Conservation (phyloP, 2,888 invertebrate genomes). For the Lycophotia porphyrea region DNA sequence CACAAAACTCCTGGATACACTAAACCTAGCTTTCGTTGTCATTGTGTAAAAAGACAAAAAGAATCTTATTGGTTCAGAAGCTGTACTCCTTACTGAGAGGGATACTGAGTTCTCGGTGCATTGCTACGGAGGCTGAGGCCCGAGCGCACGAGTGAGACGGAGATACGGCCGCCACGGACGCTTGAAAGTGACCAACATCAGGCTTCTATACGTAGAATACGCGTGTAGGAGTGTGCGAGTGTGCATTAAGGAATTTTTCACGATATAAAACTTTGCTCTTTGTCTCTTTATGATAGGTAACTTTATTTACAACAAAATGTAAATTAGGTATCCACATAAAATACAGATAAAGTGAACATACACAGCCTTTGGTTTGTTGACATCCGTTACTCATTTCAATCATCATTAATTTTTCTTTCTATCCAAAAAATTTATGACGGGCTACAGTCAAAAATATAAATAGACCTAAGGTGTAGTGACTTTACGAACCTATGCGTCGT, state of each 20-base stretch:
- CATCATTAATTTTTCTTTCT: background rate
- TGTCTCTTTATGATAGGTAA: constrained; percentile 47
- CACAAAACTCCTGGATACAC: constrained; percentile 25
- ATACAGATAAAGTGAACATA: constrained; percentile 14
- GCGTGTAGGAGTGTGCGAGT: constrained; percentile 56
- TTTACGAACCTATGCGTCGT: background rate
- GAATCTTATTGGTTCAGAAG: constrained; percentile 77
- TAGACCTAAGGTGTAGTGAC: background rate
- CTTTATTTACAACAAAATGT: constrained; percentile 22
- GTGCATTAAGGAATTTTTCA: constrained; percentile 71
- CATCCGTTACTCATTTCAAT: background rate
- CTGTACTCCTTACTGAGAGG: constrained; percentile 75
- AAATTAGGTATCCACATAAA: background rate
- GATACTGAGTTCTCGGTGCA: constrained; percentile 65
- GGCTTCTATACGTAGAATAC: constrained; percentile 66
- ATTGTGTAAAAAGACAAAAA: constrained; percentile 74
- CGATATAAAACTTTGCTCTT: constrained; percentile 58
- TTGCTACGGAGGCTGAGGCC: constrained; percentile 77
- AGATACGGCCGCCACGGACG: constrained; percentile 64
- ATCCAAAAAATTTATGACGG: background rate
- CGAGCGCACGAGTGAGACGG: constrained; percentile 75
- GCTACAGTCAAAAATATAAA: background rate
- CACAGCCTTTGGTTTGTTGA: constrained; percentile 1
- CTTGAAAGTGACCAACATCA: constrained; percentile 72
- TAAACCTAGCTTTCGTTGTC: constrained; percentile 60